Percentiles rank a stretch among this genome's conserved stretches.
phyloP scores from a whole-genome alignment of 2,113 vertebrate species.

The Gracilinanus agilis region DNA sequence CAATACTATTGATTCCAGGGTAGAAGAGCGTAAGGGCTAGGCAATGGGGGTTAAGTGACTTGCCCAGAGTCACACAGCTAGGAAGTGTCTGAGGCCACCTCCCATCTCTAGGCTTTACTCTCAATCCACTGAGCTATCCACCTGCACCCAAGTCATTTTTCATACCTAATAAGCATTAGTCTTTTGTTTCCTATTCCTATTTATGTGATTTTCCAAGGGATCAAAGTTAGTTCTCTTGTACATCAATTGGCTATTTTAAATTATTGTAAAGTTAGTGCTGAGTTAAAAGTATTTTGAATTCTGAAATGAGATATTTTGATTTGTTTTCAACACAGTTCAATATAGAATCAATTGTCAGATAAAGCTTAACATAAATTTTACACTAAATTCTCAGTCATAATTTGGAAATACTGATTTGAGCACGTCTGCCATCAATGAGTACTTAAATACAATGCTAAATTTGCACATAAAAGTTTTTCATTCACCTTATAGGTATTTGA shows the following conservation, averaged over 20 bases:
- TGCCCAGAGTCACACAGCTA: too few species aligned
- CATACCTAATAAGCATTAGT: background rate
- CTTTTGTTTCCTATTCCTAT: background rate
- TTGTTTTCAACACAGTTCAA: background rate
- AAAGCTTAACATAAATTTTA: background rate
- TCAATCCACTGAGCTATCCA: too few species aligned
- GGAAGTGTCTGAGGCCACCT: too few species aligned
- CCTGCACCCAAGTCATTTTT: background rate
- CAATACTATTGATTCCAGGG: too few species aligned
- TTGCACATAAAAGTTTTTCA: background rate
- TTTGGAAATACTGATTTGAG: background rate
- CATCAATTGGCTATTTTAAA: background rate
- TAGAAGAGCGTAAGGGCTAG: too few species aligned
- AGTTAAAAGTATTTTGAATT: slow-evolving; percentile 46
- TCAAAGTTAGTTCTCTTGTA: background rate
- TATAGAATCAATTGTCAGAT: background rate
- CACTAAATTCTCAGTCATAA: slow-evolving; percentile 12
- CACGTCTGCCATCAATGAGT: background rate
- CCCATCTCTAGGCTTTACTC: too few species aligned
- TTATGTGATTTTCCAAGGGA: background rate
- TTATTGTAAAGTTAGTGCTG: background rate
- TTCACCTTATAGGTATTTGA: background rate
- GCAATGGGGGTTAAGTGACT: too few species aligned
- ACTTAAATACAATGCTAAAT: slow-evolving; percentile 1
- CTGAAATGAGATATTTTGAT: slow-evolving; percentile 11